Conservation (phyloP, 2,888 invertebrate species). For the Steromphala cineraria region DNA sequence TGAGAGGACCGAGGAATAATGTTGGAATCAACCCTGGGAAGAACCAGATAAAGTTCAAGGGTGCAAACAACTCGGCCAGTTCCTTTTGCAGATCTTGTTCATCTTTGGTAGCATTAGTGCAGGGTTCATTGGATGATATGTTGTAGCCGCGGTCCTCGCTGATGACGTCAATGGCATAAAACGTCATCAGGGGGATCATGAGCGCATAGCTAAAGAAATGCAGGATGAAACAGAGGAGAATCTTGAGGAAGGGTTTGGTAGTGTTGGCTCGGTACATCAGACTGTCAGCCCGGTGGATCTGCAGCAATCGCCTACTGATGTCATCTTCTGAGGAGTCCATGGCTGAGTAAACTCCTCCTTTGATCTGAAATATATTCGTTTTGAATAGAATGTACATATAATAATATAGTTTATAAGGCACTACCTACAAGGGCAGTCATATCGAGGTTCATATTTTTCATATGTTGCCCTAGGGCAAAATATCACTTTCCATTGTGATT, state of each 20-base stretch:
- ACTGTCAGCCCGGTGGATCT: no score
- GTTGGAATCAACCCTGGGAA: slow-evolving; percentile 34
- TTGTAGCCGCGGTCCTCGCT: background rate
- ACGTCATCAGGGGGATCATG: background rate
- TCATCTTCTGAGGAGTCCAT: no score
- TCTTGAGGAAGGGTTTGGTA: background rate
- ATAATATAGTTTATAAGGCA: no score
- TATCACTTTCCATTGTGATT: no score
- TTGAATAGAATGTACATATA: no score
- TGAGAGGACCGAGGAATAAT: slow-evolving; percentile 35
- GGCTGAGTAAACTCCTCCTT: no score
- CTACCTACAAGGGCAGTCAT: no score
- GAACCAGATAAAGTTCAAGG: slow-evolving; percentile 26
- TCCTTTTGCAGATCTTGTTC: slow-evolving; percentile 25
- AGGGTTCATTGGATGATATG: slow-evolving; percentile 7
- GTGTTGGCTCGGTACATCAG: background rate
- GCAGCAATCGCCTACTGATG: no score
- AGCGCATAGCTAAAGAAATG: background rate
- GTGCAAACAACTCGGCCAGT: slow-evolving; percentile 19
- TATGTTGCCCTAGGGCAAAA: no score
- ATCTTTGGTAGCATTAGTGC: background rate
- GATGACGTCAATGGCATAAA: slow-evolving; percentile 11
- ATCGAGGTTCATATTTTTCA: no score
- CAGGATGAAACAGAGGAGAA: background rate
- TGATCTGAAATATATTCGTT: no score